phyloP scores from a whole-genome alignment of 2,797 vertebrate species.

The Gouania willdenowi region DNA sequence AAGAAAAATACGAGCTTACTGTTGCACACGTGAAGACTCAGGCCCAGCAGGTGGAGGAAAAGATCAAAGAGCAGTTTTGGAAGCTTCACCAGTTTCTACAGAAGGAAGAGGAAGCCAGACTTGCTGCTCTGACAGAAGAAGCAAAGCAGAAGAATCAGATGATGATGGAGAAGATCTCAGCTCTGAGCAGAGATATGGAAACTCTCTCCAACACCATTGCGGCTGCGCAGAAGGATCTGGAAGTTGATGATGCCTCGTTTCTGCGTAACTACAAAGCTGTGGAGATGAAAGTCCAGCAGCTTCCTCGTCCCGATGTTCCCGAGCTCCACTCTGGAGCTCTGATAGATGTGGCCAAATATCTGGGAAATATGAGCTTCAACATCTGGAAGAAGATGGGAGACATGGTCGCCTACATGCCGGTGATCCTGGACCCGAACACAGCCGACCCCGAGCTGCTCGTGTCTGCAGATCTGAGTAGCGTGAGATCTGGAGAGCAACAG shows the following conservation, averaged over 20 bases:
- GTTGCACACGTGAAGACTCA: slow-evolving; percentile 26
- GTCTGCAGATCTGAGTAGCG: slow-evolving; percentile 18
- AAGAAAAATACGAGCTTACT: slow-evolving; percentile 14
- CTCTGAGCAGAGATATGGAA: slow-evolving; percentile 16
- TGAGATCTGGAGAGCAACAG: background rate
- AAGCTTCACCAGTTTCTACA: slow-evolving; percentile 24
- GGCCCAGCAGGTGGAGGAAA: slow-evolving; percentile 16
- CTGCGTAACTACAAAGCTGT: slow-evolving; percentile 23
- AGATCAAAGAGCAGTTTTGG: slow-evolving; percentile 6
- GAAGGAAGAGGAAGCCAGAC: slow-evolving; percentile 29
- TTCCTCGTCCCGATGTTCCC: slow-evolving; percentile 10
- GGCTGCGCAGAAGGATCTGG: slow-evolving; percentile 17
- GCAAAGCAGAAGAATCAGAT: slow-evolving; percentile 13
- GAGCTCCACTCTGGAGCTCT: slow-evolving; percentile 25
- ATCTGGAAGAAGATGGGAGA: slow-evolving; percentile 42
- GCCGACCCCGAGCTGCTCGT: slow-evolving; percentile 7
- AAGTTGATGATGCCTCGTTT: slow-evolving; percentile 27
- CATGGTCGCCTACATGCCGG: slow-evolving; percentile 16
- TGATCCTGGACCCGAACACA: slow-evolving; percentile 49
- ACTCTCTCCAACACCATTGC: slow-evolving; percentile 17
- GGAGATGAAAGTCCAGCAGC: slow-evolving; percentile 12
- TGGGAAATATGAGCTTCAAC: slow-evolving; percentile 44
- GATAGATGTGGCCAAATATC: slow-evolving; percentile 36
- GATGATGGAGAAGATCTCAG: slow-evolving; percentile 11
- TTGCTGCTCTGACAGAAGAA: slow-evolving; percentile 29